Percentiles rank a stretch among this genome's conserved stretches.
Conservation (phyloP, 2,113 vertebrate genomes). For the Podiceps cristatus region DNA sequence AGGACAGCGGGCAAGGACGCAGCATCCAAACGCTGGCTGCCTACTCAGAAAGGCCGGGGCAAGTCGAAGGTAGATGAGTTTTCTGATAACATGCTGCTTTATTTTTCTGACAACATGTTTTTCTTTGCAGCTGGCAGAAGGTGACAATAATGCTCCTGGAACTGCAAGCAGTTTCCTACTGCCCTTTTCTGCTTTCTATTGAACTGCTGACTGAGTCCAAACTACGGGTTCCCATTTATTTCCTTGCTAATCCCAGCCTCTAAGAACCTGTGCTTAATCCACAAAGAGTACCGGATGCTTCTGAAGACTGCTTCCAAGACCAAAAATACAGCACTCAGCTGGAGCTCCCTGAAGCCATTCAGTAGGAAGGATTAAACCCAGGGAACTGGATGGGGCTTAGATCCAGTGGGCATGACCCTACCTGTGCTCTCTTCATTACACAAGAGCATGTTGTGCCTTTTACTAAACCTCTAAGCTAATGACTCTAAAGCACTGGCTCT, state of each 20-base stretch:
- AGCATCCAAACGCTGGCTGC: background rate
- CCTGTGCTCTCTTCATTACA: conserved; percentile 9
- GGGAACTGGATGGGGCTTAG: conserved; percentile 4
- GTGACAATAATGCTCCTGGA: background rate
- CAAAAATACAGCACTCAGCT: conserved; percentile 19
- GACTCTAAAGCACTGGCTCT: background rate
- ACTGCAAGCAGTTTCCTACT: background rate
- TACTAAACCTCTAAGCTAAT: background rate
- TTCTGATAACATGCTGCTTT: background rate
- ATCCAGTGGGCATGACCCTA: conserved; percentile 32
- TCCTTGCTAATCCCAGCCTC: conserved; percentile 12
- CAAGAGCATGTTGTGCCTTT: background rate
- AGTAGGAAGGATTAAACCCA: conserved; percentile 40
- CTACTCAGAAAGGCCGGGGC: background rate
- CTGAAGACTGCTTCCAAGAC: conserved; percentile 28
- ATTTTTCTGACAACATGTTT: background rate
- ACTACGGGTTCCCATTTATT: background rate
- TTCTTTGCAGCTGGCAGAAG: background rate
- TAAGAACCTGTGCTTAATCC: conserved; percentile 57
- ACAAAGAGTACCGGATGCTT: conserved; percentile 11
- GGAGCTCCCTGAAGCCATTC: conserved; percentile 56
- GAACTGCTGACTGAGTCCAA: background rate
- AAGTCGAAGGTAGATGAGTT: background rate
- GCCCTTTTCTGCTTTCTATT: background rate
- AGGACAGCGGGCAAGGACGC: background rate